phyloP scores from a whole-genome alignment of 2,888 invertebrate species.

The Archips crataeganus region DNA sequence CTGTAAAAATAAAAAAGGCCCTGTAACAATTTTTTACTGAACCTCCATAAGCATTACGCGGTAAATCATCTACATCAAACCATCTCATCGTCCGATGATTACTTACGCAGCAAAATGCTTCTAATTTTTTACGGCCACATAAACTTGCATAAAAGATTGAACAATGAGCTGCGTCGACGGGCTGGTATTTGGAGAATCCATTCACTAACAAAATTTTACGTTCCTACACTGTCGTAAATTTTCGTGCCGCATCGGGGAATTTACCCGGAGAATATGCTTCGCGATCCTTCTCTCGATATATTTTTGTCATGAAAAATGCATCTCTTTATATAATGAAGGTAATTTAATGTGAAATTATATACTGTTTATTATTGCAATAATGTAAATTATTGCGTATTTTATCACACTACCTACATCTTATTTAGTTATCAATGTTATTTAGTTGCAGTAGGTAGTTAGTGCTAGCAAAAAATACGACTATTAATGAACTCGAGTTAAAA shows the following conservation, averaged over 20 bases:
- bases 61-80: not conserved
- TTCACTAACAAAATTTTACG: conserved; percentile 35
- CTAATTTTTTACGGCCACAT: conserved; percentile 33
- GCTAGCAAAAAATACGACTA: too few species aligned
- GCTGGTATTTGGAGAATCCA: conserved; percentile 31
- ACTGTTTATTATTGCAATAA: not conserved
- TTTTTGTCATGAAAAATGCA: conserved; percentile 19
- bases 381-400: too few species aligned
- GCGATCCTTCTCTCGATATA: conserved; percentile 1
- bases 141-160: conserved; percentile 27
- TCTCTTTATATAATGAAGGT: not conserved
- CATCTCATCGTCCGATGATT: not conserved
- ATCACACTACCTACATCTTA: too few species aligned
- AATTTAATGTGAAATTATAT: not conserved
- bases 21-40: not conserved
- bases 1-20: not conserved
- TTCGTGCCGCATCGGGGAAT: conserved; percentile 14
- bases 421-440: too few species aligned
- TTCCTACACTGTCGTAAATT: conserved; percentile 34
- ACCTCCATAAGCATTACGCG: not conserved
- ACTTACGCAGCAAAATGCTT: conserved; percentile 3
- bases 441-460: too few species aligned
- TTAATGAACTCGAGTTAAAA: too few species aligned
- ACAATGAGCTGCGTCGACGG: conserved; percentile 22
- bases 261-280: conserved; percentile 15